These are phyloP conservation scores for Paradoxurus hermaphroditus DNA, from an alignment of 2,113 vertebrate species.

Conservation along the genomic window DNA sequence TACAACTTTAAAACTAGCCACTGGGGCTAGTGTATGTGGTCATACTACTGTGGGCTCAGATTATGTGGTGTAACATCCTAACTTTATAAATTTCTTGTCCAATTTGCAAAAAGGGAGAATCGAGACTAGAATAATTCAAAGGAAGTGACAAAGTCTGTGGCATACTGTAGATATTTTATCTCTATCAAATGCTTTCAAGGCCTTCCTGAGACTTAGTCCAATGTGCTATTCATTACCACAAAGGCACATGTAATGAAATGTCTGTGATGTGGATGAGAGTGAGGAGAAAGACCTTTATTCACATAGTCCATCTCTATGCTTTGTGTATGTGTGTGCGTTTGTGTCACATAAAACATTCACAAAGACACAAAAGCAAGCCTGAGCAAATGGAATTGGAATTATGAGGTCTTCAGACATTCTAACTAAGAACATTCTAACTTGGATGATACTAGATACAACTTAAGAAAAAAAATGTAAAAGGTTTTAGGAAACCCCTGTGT, in stretches of 20 bases:
- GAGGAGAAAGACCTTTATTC: not conserved
- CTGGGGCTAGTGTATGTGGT: too few species aligned
- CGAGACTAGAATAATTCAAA: not conserved
- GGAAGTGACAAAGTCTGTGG: not conserved
- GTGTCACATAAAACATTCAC: not conserved
- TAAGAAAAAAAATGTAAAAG: not conserved
- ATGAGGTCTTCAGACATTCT: not conserved
- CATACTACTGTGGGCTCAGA: too few species aligned
- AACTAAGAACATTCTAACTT: not conserved
- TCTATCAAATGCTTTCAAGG: not conserved
- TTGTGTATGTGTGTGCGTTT: not conserved
- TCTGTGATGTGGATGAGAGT: not conserved
- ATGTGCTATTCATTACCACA: not conserved
- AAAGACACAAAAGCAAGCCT: not conserved
- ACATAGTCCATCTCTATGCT: not conserved
- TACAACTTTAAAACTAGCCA: not conserved
- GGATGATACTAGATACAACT: not conserved
- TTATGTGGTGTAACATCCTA: not conserved
- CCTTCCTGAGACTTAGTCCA: not conserved
- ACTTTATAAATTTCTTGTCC: not conserved
- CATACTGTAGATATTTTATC: not conserved
- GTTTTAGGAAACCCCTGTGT: not conserved
- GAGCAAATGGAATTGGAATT: not conserved
- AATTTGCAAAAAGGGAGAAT: not conserved
- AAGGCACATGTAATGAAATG: not conserved